Conservation (phyloP, 2,797 vertebrate species). For the Gadopsis marmoratus region DNA sequence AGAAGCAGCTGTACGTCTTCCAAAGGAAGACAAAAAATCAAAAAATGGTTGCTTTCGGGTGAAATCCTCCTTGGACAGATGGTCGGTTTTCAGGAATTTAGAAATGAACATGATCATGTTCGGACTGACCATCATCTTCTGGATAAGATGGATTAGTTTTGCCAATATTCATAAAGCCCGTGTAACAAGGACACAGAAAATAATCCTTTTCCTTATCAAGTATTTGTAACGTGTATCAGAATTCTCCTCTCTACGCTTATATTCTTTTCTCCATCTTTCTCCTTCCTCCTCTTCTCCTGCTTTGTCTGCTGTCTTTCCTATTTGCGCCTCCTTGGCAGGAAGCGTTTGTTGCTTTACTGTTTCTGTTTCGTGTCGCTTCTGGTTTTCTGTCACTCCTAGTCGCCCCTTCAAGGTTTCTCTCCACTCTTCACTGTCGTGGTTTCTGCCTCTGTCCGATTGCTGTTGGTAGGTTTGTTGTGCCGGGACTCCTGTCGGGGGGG, state of each 20-base stretch:
- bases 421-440: neutral
- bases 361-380: slow-evolving; percentile 15
- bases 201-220: slow-evolving; percentile 14
- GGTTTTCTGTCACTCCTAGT: slow-evolving; percentile 7
- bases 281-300: neutral
- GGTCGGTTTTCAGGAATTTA: slow-evolving; percentile 22
- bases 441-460: slow-evolving; percentile 17
- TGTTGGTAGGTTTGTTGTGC: slow-evolving; percentile 13
- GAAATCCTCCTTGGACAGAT: slow-evolving; percentile 35
- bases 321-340: neutral
- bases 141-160: slow-evolving; percentile 43
- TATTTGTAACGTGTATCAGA: slow-evolving; percentile 3
- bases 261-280: neutral
- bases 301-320: neutral
- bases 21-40: slow-evolving; percentile 44
- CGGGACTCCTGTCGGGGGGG: slow-evolving; percentile 29
- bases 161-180: slow-evolving; percentile 30
- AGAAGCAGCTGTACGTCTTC: slow-evolving; percentile 36
- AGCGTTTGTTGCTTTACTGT: slow-evolving; percentile 12
- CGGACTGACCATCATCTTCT: slow-evolving; percentile 35
- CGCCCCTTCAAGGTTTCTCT: neutral
- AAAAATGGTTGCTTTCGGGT: slow-evolving; percentile 38
- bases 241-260: slow-evolving; percentile 1
- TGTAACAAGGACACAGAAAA: slow-evolving; percentile 23
- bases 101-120: slow-evolving; percentile 31